Conservation (phyloP, 2,797 vertebrate species). For the Silurus aristotelis region DNA sequence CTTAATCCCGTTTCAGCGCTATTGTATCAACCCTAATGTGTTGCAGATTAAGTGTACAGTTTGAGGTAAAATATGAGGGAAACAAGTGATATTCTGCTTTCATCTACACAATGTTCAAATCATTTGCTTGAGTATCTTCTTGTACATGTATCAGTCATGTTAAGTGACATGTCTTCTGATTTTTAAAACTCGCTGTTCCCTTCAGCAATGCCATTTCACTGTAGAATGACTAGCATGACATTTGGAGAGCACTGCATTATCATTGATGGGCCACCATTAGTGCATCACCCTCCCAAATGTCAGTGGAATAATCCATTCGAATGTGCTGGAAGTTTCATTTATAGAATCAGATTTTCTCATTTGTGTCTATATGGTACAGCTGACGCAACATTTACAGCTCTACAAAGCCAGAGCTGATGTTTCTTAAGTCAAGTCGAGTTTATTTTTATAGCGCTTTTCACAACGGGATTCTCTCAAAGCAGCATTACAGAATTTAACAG, state of each 20-base stretch:
- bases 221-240: slow-evolving; percentile 65
- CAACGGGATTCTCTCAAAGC: no score
- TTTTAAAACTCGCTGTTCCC: slow-evolving; percentile 60
- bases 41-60: background rate
- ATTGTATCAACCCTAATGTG: background rate
- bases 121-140: background rate
- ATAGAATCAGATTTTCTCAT: no score
- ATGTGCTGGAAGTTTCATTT: background rate
- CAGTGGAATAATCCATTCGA: slow-evolving; percentile 20
- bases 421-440: no score
- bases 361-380: background rate
- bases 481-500: no score
- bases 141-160: background rate
- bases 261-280: slow-evolving; percentile 41
- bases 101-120: background rate
- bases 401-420: background rate
- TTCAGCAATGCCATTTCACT: slow-evolving; percentile 58
- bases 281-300: slow-evolving; percentile 11
- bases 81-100: background rate
- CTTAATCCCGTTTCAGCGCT: background rate
- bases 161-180: background rate
- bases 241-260: slow-evolving; percentile 66
- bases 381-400: background rate
- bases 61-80: no score
- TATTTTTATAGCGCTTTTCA: no score